Conservation (phyloP, 2,113 vertebrate genomes). For the Furnarius figulus region DNA sequence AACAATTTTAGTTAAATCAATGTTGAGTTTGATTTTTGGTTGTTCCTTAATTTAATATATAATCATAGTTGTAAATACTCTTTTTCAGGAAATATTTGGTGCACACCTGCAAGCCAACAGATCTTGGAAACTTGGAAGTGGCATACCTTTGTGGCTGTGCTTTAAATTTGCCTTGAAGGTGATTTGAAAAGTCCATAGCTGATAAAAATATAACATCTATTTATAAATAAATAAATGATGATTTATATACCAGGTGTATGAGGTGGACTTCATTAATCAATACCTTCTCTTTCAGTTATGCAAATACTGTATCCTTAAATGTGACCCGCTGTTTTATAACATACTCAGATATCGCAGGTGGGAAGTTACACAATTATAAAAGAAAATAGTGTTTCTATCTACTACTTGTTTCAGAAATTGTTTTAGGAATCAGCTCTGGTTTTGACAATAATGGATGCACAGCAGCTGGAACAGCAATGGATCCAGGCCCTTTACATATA, state of each 20-base stretch:
- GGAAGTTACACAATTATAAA: background rate
- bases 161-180: background rate
- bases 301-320: background rate
- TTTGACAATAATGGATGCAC: background rate
- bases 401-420: background rate
- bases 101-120: background rate
- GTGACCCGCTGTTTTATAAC: background rate
- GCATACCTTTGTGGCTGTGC: background rate
- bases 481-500: background rate
- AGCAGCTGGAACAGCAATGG: background rate
- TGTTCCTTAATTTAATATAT: background rate
- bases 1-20: background rate
- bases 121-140: background rate
- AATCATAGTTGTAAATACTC: background rate
- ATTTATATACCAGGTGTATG: background rate
- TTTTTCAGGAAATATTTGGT: background rate
- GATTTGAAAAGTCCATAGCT: background rate
- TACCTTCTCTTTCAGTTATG: background rate
- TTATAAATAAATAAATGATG: background rate
- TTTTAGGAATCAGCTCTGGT: background rate
- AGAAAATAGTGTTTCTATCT: background rate
- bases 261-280: background rate
- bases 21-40: background rate
- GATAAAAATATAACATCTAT: background rate
- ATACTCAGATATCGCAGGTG: background rate